These are phyloP conservation scores for Acleris literana DNA, from an alignment of 2,888 invertebrate species.

Conservation along the genomic window DNA sequence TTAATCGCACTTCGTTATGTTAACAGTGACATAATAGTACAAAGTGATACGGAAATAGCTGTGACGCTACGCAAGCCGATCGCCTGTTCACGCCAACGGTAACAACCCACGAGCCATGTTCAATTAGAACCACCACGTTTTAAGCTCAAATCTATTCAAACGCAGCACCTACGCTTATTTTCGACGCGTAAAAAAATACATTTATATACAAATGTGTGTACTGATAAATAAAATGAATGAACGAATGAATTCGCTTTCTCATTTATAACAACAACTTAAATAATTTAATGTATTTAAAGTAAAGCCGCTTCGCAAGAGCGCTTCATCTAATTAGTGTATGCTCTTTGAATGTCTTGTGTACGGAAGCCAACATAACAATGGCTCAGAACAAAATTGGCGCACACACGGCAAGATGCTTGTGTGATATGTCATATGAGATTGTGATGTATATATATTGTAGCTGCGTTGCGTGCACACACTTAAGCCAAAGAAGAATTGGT, in stretches of 20 bases:
- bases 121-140: slow-evolving; percentile 54
- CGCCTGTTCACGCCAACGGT: slow-evolving; percentile 43
- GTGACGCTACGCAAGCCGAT: slow-evolving; percentile 57
- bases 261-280: no score
- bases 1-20: slow-evolving; percentile 33
- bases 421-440: no score
- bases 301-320: background rate
- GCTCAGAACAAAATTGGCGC: no score
- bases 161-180: slow-evolving; percentile 53
- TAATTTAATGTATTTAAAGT: no score
- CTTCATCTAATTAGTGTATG: slow-evolving; percentile 43
- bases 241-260: no score
- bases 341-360: slow-evolving; percentile 7
- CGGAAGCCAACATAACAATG: no score
- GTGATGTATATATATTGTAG: no score
- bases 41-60: slow-evolving; percentile 60
- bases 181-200: background rate
- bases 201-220: background rate
- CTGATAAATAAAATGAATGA: no score
- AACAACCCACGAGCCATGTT: slow-evolving; percentile 52
- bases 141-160: slow-evolving; percentile 55
- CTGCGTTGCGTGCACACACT: no score
- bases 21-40: slow-evolving; percentile 47
- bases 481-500: background rate
- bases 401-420: no score